Conservation (phyloP, 2,797 vertebrate species). For the Perodicticus potto region DNA sequence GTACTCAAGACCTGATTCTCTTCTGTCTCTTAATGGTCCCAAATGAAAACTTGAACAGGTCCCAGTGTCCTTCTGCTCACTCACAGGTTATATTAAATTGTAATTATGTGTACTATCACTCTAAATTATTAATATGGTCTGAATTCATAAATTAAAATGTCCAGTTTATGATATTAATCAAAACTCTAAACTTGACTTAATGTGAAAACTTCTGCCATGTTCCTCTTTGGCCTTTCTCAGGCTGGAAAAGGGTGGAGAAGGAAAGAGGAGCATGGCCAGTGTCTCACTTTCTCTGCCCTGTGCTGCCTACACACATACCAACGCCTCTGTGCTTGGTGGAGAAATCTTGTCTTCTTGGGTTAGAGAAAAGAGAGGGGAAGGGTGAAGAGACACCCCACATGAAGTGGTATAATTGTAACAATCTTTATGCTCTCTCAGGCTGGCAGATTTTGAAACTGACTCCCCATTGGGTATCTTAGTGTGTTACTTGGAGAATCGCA, state of each 20-base stretch:
- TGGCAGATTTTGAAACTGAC: background rate
- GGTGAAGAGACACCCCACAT: background rate
- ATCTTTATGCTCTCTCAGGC: background rate
- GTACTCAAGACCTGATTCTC: background rate
- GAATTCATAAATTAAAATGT: slow-evolving; percentile 21
- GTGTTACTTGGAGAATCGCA: background rate
- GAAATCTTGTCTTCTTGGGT: background rate
- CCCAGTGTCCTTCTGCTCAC: background rate
- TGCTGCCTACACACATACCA: background rate
- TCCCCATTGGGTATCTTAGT: background rate
- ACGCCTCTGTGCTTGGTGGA: background rate
- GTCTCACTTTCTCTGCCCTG: background rate
- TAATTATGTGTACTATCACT: background rate
- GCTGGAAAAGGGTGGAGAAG: background rate
- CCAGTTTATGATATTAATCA: slow-evolving; percentile 39
- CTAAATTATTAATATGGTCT: background rate
- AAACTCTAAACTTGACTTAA: slow-evolving; percentile 31
- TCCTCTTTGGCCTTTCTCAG: background rate
- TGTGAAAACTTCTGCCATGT: background rate
- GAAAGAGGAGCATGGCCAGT: background rate
- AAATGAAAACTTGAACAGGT: background rate
- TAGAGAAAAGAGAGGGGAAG: background rate
- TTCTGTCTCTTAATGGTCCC: background rate
- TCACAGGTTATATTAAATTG: background rate
- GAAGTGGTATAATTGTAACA: background rate